Percentiles rank a stretch among this genome's conserved stretches.
phyloP scores from a whole-genome alignment of 2,113 vertebrate genomes.

The Nymphicus hollandicus region DNA sequence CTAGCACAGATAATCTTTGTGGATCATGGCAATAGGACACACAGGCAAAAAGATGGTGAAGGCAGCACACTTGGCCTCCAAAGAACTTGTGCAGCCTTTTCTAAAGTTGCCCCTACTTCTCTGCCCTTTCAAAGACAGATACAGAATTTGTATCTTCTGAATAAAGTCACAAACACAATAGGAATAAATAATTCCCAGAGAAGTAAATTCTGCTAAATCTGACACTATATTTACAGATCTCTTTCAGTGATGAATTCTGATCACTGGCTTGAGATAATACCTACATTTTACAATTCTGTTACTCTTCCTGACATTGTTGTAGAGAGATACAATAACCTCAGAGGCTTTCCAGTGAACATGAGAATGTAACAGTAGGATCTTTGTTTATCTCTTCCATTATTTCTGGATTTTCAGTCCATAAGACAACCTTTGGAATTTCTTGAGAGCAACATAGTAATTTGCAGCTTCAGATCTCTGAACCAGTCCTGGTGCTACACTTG shows the following conservation, averaged over 20 bases:
- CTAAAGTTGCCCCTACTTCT: background rate
- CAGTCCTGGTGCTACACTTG: background rate
- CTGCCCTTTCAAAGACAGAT: background rate
- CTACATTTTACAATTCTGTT: background rate
- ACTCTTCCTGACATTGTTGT: background rate
- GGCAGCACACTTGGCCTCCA: accelerated
- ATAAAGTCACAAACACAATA: background rate
- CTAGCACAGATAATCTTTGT: background rate
- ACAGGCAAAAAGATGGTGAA: background rate
- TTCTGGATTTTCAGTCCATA: background rate
- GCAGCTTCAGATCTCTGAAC: background rate
- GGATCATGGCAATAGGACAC: background rate
- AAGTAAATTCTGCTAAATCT: background rate
- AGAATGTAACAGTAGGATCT: background rate
- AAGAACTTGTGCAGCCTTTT: background rate
- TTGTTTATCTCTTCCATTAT: background rate
- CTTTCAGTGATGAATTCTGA: background rate
- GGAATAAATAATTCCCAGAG: background rate
- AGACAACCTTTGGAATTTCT: background rate
- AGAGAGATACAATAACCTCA: background rate
- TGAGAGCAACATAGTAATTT: background rate
- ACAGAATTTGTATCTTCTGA: background rate
- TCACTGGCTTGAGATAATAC: background rate
- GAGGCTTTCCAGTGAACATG: background rate
- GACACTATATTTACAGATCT: background rate